Conservation (phyloP, 2,888 invertebrate species). For the Melanotus villosus region DNA sequence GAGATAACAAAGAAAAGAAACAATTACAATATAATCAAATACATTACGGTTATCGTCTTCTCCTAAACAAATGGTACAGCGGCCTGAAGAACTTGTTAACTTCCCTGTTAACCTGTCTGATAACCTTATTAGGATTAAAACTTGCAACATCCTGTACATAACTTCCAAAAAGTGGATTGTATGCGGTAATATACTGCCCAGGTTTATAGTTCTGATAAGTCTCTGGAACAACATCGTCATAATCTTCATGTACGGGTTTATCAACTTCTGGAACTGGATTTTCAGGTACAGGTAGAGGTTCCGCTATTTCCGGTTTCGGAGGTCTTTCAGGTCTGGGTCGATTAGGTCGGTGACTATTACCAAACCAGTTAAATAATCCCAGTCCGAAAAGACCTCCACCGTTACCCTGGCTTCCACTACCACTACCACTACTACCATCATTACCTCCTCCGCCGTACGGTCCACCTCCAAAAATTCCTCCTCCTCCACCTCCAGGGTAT, state of each 20-base stretch:
- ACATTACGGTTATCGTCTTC: constrained; percentile 16
- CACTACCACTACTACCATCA: background rate
- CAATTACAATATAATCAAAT: too few relatives aligned
- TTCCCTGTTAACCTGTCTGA: constrained; percentile 42
- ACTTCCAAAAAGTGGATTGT: constrained; percentile 47
- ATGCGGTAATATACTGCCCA: constrained; percentile 41
- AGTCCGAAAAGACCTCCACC: constrained; percentile 24
- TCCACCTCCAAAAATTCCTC: background rate
- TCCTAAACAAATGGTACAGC: constrained; percentile 45
- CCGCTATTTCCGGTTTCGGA: background rate
- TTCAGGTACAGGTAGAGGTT: background rate
- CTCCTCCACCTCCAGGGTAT: background rate
- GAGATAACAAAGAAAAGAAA: too few relatives aligned
- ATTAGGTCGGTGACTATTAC: background rate
- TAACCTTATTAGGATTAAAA: constrained; percentile 46
- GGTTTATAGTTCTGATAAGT: constrained; percentile 37
- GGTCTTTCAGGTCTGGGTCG: constrained; percentile 7
- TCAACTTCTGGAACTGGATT: constrained; percentile 7
- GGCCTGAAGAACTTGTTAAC: constrained; percentile 49
- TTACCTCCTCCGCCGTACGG: background rate
- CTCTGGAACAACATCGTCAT: constrained; percentile 43
- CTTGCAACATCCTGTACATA: constrained; percentile 46
- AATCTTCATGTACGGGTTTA: constrained; percentile 48
- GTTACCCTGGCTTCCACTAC: background rate
- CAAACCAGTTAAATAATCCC: constrained; percentile 19